Evolutionary conservation across 1,140 invertebrate genomes (phyloP), one percentile per base, ranked within the genome.

Genomic region (Drosophila neocordata): DNA sequence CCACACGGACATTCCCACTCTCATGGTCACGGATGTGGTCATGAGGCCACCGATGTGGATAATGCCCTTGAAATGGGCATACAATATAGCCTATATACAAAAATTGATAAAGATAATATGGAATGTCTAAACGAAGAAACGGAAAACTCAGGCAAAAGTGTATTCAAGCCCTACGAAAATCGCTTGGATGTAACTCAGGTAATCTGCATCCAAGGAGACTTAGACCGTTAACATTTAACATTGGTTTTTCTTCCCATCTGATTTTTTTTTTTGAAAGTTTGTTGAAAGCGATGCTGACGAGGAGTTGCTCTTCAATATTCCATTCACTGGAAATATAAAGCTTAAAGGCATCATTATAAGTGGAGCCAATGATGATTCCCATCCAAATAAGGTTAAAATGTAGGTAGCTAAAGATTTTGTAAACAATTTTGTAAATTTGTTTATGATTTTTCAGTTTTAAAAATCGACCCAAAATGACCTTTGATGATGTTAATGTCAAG

Each of bases 231-330:
- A 51, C 5, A 37, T 13, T n/a, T 18, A 8, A 41, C 57, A 12
- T 41, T 0, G 13, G 11, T 24, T 1, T 8, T 0, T 51, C 20
- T 8, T 0, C 0, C 9, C 22, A 2, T 31, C 27, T 6, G 27
- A 20, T 11, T 9, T 93, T 93, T 15, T 91, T n/a, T n/a, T n/a
- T n/a, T n/a, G n/a, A n/a, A n/a, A 98, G 96, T 97, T 93, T 94
- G 98, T 99, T 0, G 96, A 98, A 93, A 98, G 97, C 93, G 98
- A 99, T 94, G 95, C 94, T 9, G 98, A 99, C 93, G 96, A 97
- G 92, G 98, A 99, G 93, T 92, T 99, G 4, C 92, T 99, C 0
- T 98, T 99, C 89, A 98, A 98, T 92, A 97, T 99, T 85, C 98
- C 98, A 64, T 99, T 99, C 90, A 97, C 97, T 48, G 98, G 97